These are phyloP conservation scores for Notolepis coatsorum DNA, from an alignment of 2,797 vertebrate genomes.

Conservation along the genomic window DNA sequence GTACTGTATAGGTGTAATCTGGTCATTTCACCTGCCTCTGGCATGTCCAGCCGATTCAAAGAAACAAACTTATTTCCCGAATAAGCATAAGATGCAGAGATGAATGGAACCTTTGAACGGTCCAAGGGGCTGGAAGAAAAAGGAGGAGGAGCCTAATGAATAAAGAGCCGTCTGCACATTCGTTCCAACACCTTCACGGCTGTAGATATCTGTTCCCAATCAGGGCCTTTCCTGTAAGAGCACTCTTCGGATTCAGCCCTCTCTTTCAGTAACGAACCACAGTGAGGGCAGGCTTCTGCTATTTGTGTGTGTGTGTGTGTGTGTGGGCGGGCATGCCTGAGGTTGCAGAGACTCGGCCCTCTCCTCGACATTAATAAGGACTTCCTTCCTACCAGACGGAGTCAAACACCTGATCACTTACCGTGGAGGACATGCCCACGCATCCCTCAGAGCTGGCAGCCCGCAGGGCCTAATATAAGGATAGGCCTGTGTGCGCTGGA, in stretches of 20 bases:
- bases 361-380: slow-evolving; percentile 79
- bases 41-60: slow-evolving; percentile 41
- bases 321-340: slow-evolving; percentile 76
- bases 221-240: slow-evolving; percentile 60
- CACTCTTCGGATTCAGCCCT: slow-evolving; percentile 41
- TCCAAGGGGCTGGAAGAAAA: background rate
- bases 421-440: slow-evolving; percentile 73
- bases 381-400: slow-evolving; percentile 84
- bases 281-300: slow-evolving; percentile 43
- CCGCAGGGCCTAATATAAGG: slow-evolving; percentile 63
- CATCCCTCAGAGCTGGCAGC: slow-evolving; percentile 75
- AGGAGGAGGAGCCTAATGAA: slow-evolving; percentile 12
- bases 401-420: slow-evolving; percentile 81
- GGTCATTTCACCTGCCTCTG: slow-evolving; percentile 63
- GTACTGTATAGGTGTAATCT: slow-evolving; percentile 74
- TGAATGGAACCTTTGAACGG: slow-evolving; percentile 1
- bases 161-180: slow-evolving; percentile 47
- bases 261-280: slow-evolving; percentile 62
- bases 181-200: slow-evolving; percentile 64
- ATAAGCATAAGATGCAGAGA: slow-evolving; percentile 19
- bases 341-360: slow-evolving; percentile 76
- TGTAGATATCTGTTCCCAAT: slow-evolving; percentile 66
- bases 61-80: slow-evolving; percentile 29
- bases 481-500: slow-evolving; percentile 64
- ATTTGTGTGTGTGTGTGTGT: slow-evolving; percentile 55